Base-by-base conservation (phyloP, 2,113 vertebrate genomes). In the Terrapene triunguis region DNA sequence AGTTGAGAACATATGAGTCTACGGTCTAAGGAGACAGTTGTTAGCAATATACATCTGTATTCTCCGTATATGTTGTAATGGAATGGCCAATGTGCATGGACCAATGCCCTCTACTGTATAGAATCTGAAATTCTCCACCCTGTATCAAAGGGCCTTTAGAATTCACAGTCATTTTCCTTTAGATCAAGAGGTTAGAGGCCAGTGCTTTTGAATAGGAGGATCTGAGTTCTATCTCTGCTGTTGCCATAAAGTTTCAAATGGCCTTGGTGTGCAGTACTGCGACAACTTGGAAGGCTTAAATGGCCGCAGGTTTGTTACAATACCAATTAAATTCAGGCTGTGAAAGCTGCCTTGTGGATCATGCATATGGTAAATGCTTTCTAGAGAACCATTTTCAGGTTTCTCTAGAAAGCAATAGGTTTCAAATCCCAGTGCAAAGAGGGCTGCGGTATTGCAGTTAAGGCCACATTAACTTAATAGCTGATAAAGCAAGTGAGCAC, bases 401-500 rank as follows among this genome's bases (percentile, higher is more conserved):
- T 50, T 48, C 16, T 44, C 0, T 4, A 5, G 78, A 38, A 8
- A 19, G 54, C 22, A 47, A 54, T n/a, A 35, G 3, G 22, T n/a
- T n/a, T 4, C 59, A n/a, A 11, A 35, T 69, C 59, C 44, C 8
- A n/a, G 21, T 25, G 12, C 47, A 21, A 6, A 25, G 8, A 19
- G 13, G 22, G 24, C 47, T 12, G 32, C 4, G 24, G 47, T 72
- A 4, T 55, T 74, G 80, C 59, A 22, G 12, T 5, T 4, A 44
- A 47, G n/a, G 50, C 42, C 32, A 74, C 25, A 79, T 35, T 8
- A 12, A 5, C 0, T 6, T 44, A 29, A 2, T 35, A 22, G 0
- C 5, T 0, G 1, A 12, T 17, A 62, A 85, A 29, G 62, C 55
- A 19, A 1, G 0, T 6, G 27, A 10, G 4, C 8, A 5, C 0